Percentiles rank a stretch among this genome's conserved stretches.
Evolutionary conservation across 2,113 vertebrate genomes (phyloP).

Genomic region (Upupa epops): DNA sequence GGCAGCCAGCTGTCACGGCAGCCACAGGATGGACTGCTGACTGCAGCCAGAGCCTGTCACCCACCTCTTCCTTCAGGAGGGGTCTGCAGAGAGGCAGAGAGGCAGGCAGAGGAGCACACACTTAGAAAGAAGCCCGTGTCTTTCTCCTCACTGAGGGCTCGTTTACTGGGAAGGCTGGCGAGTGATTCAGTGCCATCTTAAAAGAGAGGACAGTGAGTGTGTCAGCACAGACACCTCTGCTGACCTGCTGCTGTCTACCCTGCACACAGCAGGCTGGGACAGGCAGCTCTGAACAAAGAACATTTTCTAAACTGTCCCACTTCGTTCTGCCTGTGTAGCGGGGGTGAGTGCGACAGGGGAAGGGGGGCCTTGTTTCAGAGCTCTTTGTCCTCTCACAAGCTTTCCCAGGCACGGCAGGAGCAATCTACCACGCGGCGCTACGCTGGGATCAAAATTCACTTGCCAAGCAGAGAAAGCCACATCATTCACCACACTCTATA

Average conservation of each 20-base stretch:
- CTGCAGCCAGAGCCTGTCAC: background rate
- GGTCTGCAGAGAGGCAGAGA: too few relatives aligned
- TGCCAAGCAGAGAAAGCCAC: conserved; percentile 36
- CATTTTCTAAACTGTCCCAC: background rate
- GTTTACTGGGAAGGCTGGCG: background rate
- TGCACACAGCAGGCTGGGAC: background rate
- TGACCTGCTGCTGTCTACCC: conserved; percentile 31
- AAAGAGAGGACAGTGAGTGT: background rate
- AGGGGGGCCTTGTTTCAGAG: background rate
- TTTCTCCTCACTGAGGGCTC: background rate
- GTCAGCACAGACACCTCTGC: conserved; percentile 23
- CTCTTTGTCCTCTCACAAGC: background rate
- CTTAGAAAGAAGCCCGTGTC: background rate
- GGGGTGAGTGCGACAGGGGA: background rate
- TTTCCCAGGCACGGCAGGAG: background rate
- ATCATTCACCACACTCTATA: background rate
- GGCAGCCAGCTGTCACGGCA: fast-evolving
- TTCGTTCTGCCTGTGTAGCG: background rate
- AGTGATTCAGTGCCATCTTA: background rate
- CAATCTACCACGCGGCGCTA: background rate
- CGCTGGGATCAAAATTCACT: conserved; percentile 45
- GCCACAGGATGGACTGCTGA: background rate
- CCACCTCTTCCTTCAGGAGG: background rate
- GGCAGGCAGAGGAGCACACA: background rate
- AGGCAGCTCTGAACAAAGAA: background rate